Evolutionary conservation across 2,797 vertebrate genomes (phyloP).

Genomic region (Gephyroberyx darwinii): DNA sequence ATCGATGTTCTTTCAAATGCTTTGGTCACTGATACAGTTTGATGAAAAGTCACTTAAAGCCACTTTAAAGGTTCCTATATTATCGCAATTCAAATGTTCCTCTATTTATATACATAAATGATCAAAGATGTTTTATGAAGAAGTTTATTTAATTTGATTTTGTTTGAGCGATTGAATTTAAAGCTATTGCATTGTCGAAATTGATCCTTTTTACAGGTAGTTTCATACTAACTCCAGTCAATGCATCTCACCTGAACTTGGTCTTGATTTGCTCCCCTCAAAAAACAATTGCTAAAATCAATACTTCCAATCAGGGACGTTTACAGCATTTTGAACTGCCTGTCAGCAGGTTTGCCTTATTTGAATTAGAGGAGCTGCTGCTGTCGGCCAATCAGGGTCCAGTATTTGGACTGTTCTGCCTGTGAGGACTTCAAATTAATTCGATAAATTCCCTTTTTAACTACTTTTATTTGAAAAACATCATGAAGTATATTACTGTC

Average conservation of each 20-base stretch:
- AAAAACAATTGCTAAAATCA: neutral
- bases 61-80: neutral
- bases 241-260: neutral
- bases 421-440: neutral
- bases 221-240: conserved; percentile 11
- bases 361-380: conserved; percentile 21
- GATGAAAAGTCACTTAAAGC: no score
- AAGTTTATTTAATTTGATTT: no score
- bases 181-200: neutral
- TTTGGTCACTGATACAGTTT: no score
- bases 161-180: no score
- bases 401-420: conserved; percentile 18
- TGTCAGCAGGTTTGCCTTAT: conserved; percentile 9
- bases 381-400: conserved; percentile 19
- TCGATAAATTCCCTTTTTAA: conserved; percentile 21
- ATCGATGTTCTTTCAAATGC: no score
- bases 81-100: neutral
- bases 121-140: neutral
- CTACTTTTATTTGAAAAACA: neutral
- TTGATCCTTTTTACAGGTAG: neutral
- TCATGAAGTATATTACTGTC: no score
- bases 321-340: conserved; percentile 15
- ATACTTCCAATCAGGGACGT: conserved; percentile 22
- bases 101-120: no score
- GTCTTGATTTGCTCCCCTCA: conserved; percentile 9